Base-by-base conservation (phyloP, 2,797 vertebrate species). In the Philypnodon macrostomus region DNA sequence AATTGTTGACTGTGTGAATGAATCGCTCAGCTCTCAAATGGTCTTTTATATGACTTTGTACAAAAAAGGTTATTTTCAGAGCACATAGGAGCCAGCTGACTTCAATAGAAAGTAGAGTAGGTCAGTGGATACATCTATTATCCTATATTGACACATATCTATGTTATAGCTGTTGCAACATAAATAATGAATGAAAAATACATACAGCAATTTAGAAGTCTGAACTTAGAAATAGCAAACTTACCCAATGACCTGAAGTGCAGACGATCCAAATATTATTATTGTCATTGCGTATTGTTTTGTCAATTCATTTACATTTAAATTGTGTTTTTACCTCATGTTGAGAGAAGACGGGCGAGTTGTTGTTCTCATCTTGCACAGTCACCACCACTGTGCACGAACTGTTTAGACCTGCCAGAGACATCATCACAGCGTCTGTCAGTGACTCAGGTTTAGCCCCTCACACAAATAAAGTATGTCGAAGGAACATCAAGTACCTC, bases 331-430 rank as follows among this genome's bases (percentile, higher is more conserved):
- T 0, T 87, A 90, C 91, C 89, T 92, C 90, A 38, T 91, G 90
- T 60, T 81, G 72, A 51, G 90, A 87, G 70, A 92, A 91, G 27
- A 89, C 74, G 0, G 91, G 90, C 26, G 90, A 84, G 14, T 82
- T 91, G 81, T 94, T 90, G 77, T 91, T 93, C 70, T 90, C 72
- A 37, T 94, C 90, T 17, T 81, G 73, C 33, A 91, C 70, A 0
- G 58, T 87, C 56, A 91, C 80, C 7, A 87, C 76, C 27, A 92
- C 35, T 0, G 87, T 89, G 53, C 89, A 92, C 1, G 83, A 92
- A 58, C 87, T 92, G 79, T 90, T 93, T 16, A 92, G 69, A 57
- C 88, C 89, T 91, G 77, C 47, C 78, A 65, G 63, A 51, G 58
- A 81, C 67, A 85, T 57, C 37, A 73, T 64, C 60, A 65, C 50